Base-by-base conservation (phyloP, 2,113 vertebrate genomes). In the Oceanites oceanicus region DNA sequence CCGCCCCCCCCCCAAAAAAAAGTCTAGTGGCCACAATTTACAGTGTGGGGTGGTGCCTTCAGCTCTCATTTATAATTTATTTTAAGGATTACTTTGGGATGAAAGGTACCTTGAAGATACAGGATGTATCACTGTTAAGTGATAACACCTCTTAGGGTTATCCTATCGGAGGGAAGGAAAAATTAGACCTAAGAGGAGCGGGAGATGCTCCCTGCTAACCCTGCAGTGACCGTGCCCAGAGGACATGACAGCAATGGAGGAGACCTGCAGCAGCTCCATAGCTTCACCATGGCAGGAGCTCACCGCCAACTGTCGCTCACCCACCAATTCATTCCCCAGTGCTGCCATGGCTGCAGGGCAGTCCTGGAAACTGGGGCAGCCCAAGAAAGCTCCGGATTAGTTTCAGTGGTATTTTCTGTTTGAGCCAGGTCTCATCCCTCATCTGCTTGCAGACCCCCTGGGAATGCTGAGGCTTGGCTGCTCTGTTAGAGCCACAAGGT, bases 381-480 rank as follows among this genome's bases (percentile, higher is more conserved):
- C 45, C 52, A 44, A 18, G 21, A 77, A 77, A 73, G 8, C 18
- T 29, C 29, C 0, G 0, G 15, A 52, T 73, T 62, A 58, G 13
- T 42, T 55, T 71, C 47, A 53, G n/a, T 29, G 36, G 20, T 56
- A 36, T 50, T 36, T 74, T 50, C 40, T n/a, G 10, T 22, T 56
- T 0, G 1, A 86, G 53, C 11, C 47, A 68, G 8, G 30, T 58
- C 55, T 63, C 1, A 1, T 20, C 25, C 17, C 44, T 78, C 3
- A 0, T 25, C n/a, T 86, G 58, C 7, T 25, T 40, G 29, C 32
- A 76, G 8, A n/a, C 4, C 8, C 13, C 12, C 10, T 0, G 3
- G 32, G 67, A 83, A 61, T 1, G 2, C 15, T 1, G 4, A 83
- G 40, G 36, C n/a, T 82, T 2, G 0, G 34, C 40, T 78, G 50